These are phyloP conservation scores for Pygmarrhopalites habei DNA, from an alignment of 1,140 invertebrate species.

Conservation along the genomic window DNA sequence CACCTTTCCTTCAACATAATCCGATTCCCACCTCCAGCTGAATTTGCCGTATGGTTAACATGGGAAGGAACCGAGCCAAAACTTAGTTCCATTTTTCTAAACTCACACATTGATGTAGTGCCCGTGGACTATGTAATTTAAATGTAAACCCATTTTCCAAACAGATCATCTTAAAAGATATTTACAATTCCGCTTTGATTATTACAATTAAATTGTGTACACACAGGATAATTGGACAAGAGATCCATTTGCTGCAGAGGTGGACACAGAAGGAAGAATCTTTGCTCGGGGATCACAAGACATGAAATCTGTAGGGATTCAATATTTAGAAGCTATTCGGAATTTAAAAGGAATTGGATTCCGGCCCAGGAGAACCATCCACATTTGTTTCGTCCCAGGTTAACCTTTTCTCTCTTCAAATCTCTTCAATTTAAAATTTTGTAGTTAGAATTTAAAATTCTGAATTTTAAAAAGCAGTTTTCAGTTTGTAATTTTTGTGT, in stretches of 20 bases:
- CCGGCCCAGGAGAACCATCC: conserved; percentile 56
- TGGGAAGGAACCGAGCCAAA: conserved; percentile 64
- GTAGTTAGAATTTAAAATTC: conserved; percentile 8
- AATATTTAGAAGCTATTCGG: conserved; percentile 70
- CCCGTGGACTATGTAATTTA: conserved; percentile 58
- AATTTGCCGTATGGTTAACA: conserved; percentile 72
- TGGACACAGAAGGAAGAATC: conserved; percentile 70
- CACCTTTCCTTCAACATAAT: conserved; percentile 51
- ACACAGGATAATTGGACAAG: conserved; percentile 71
- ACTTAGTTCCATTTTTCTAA: conserved; percentile 67
- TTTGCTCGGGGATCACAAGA: conserved; percentile 74
- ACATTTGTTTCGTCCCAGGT: conserved; percentile 66
- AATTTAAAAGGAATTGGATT: conserved; percentile 54
- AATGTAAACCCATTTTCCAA: too few species aligned
- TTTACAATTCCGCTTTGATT: too few species aligned
- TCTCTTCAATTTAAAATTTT: too few species aligned
- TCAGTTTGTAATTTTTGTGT: conserved; percentile 10
- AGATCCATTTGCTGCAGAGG: conserved; percentile 67
- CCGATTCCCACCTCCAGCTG: conserved; percentile 51
- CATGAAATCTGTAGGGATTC: conserved; percentile 79
- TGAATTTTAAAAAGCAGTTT: neutral
- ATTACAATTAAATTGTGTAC: too few species aligned
- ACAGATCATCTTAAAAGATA: too few species aligned
- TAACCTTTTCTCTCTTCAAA: too few species aligned
- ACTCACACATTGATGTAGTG: conserved; percentile 93